Conservation (phyloP, 1,140 invertebrate species). For the Oryzaephilus surinamensis region DNA sequence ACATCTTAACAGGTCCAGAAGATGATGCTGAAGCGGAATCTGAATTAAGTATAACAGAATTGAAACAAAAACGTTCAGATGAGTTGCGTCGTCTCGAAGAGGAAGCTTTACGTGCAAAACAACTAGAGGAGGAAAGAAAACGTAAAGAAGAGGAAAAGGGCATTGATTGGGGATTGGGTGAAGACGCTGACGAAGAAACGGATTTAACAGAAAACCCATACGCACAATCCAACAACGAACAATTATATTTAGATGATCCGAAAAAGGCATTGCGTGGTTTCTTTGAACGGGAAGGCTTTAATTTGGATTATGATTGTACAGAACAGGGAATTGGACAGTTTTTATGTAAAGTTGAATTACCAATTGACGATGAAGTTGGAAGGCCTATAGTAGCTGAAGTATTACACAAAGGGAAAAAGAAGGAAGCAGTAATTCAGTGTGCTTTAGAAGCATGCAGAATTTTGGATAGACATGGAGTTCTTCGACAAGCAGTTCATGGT, state of each 20-base stretch:
- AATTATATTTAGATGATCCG: conserved; percentile 85
- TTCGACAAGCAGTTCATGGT: conserved; percentile 70
- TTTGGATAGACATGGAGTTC: conserved; percentile 70
- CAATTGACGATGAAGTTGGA: conserved; percentile 68
- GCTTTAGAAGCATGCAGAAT: conserved; percentile 90
- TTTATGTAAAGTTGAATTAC: conserved; percentile 54
- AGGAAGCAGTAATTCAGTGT: conserved; percentile 86
- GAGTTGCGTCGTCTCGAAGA: conserved; percentile 46
- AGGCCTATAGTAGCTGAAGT: conserved; percentile 70
- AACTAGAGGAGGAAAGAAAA: conserved; percentile 37
- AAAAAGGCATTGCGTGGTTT: conserved; percentile 90
- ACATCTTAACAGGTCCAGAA: conserved; percentile 73
- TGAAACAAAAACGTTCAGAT: conserved; percentile 54
- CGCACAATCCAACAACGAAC: conserved; percentile 69
- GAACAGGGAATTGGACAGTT: conserved; percentile 75
- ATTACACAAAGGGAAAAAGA: conserved; percentile 83
- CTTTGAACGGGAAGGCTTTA: conserved; percentile 88
- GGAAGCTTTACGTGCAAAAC: conserved; percentile 40
- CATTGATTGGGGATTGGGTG: conserved; percentile 87
- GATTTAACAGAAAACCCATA: conserved; percentile 75
- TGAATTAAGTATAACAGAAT: conserved; percentile 65
- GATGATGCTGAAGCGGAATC: conserved; percentile 82
- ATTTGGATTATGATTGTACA: conserved; percentile 73
- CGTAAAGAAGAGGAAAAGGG: conserved; percentile 57
- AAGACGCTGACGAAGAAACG: conserved; percentile 79